phyloP scores from a whole-genome alignment of 30 jellyfish, hydroid and myxozoan genomes.

The Turritopsis rubra region DNA sequence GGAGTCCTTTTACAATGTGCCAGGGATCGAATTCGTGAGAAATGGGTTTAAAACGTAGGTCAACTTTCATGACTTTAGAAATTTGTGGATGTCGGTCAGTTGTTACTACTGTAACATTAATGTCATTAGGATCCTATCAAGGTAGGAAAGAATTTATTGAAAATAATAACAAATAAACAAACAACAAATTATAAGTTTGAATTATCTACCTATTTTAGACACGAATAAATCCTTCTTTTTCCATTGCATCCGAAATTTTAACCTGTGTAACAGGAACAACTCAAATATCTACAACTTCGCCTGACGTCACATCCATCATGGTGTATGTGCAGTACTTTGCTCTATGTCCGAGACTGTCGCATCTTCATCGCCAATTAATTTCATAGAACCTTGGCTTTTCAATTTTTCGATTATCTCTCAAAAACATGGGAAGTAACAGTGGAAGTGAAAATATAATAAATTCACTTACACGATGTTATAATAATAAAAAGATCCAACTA shows the following conservation, averaged over 20 bases:
- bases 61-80: constrained; percentile 28
- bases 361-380: constrained; percentile 43
- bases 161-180: background rate
- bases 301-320: constrained; percentile 21
- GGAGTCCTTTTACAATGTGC: constrained; percentile 42
- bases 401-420: background rate
- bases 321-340: constrained; percentile 62
- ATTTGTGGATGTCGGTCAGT: constrained; percentile 52
- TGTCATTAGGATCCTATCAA: background rate
- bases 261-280: no score
- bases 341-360: constrained; percentile 56
- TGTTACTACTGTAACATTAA: constrained; percentile 30
- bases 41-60: no score
- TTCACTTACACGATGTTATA: background rate
- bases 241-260: constrained; percentile 42
- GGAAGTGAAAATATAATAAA: background rate
- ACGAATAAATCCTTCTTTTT: constrained; percentile 30
- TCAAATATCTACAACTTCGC: constrained; percentile 32
- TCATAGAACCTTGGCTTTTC: background rate
- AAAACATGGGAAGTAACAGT: background rate
- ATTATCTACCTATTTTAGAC: background rate
- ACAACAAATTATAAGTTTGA: background rate
- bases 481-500: no score
- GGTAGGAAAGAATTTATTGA: background rate
- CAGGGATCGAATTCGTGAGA: constrained; percentile 49